phyloP scores from a whole-genome alignment of 2,797 vertebrate genomes.

The Gephyroberyx darwinii region DNA sequence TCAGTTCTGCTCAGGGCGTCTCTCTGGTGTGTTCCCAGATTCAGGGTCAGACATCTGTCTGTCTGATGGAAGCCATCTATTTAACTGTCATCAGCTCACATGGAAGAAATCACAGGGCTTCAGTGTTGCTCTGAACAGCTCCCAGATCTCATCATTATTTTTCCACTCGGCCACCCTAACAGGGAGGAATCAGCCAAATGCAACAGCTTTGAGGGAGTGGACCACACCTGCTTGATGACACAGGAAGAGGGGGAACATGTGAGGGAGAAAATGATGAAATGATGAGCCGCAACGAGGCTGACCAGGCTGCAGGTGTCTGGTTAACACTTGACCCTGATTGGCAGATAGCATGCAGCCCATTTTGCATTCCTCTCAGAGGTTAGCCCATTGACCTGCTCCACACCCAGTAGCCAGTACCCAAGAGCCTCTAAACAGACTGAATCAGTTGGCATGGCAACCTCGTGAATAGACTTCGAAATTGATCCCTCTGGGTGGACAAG shows the following conservation, averaged over 20 bases:
- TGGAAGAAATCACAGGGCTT: conserved; percentile 35
- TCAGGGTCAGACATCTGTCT: conserved; percentile 42
- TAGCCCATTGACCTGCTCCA: conserved; percentile 50
- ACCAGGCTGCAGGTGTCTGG: conserved; percentile 64
- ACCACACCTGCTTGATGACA: conserved; percentile 76
- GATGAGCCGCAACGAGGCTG: conserved; percentile 39
- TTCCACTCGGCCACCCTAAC: conserved; percentile 78
- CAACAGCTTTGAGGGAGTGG: conserved; percentile 35
- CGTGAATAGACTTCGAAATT: conserved; percentile 7
- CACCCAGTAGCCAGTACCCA: neutral
- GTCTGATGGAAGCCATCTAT: conserved; percentile 23
- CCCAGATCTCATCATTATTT: conserved; percentile 76
- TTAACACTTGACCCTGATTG: conserved; percentile 59
- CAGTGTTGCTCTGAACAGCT: conserved; percentile 38
- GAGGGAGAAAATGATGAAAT: conserved; percentile 52
- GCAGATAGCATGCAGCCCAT: conserved; percentile 32
- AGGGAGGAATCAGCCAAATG: conserved; percentile 70
- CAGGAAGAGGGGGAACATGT: conserved; percentile 47
- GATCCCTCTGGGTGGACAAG: conserved; percentile 1
- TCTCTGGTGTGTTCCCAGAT: conserved; percentile 1
- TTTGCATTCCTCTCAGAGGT: conserved; percentile 51
- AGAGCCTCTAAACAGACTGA: conserved; percentile 20
- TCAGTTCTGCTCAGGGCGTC: neutral
- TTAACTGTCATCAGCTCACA: conserved; percentile 31
- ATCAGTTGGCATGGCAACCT: conserved; percentile 57